Percentiles rank a stretch among this genome's conserved stretches.
Conservation (phyloP, 2,888 invertebrate species). For the Ormyrus labotus region DNA sequence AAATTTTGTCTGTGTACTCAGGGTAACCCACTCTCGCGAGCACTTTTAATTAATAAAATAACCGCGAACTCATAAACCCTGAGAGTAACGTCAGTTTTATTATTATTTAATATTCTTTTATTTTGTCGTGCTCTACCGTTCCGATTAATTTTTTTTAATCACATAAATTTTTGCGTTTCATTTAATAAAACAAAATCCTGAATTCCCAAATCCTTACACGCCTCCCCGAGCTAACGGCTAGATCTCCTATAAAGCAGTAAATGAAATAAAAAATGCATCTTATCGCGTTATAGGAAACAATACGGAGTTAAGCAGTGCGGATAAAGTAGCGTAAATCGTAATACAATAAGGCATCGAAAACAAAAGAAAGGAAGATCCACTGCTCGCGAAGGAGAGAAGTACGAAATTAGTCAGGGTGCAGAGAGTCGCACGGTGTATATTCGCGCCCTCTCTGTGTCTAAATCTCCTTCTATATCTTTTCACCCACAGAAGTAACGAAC, state of each 20-base stretch:
- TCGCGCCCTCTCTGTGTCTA: not conserved
- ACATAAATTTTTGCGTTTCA: too few relatives aligned
- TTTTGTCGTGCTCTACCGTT: too few relatives aligned
- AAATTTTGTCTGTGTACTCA: too few relatives aligned
- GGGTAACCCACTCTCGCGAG: too few relatives aligned
- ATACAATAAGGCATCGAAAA: constrained; percentile 29
- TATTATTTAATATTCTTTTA: too few relatives aligned
- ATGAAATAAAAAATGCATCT: constrained; percentile 36
- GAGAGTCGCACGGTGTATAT: not conserved
- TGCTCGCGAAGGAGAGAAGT: not conserved
- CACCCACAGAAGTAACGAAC: constrained; percentile 32
- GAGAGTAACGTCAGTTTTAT: too few relatives aligned
- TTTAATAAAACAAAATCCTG: too few relatives aligned
- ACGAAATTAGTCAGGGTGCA: constrained; percentile 21
- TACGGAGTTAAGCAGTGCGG: constrained; percentile 35
- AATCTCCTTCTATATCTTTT: not conserved
- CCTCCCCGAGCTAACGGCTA: not conserved
- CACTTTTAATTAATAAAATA: too few relatives aligned
- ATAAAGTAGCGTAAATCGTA: constrained; percentile 42
- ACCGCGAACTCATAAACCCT: too few relatives aligned
- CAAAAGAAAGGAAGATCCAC: constrained; percentile 19
- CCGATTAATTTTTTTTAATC: too few relatives aligned
- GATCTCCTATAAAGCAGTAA: not conserved
- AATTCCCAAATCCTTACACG: too few relatives aligned
- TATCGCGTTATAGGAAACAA: constrained; percentile 34